Base-by-base conservation (phyloP, 2,888 invertebrate genomes). In the Sisyra terminalis region DNA sequence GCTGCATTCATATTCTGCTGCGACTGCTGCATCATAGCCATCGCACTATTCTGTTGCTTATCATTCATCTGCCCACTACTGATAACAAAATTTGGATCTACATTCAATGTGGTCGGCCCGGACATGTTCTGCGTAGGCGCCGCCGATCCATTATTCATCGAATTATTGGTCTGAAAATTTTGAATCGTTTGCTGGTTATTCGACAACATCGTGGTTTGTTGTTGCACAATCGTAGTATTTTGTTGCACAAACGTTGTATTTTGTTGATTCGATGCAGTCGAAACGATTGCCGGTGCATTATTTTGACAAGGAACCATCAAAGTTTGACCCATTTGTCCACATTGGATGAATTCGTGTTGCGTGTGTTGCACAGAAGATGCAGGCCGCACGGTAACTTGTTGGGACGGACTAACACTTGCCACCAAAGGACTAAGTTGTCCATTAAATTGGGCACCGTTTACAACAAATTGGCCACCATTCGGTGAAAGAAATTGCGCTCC, bases 141-240 rank as follows among this genome's bases (percentile, higher is more conserved):
- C 32, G 54, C 51, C 16, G 59, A 52, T 16, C 61, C 55, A 53
- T 61, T 56, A 45, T 60, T 60, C 15, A 60, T 49, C 48, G 61
- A 61, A 7, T 3, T 24, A 7, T 24, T 24, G 7, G 24, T 7
- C 46, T 56, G 64, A 54, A 65, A 63, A 46, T 65, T 57, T 35
- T 67, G 67, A 42, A 64, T 61, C 24, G 24, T 24, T 47, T 65
- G 58, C 47, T 71, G 76, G 52, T 79, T 75, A 52, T 78, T 79
- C 0, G 80, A 75, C 3, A 82, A 76, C 64, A 82, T 74, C 0
- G 82, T 82, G 0, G 82, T 82, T 57, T 83, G 82, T 51, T 83
- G 83, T 53, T 83, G 83, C 2, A 84, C 82, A 52, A 87, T 85
- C 1, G 86, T 85, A 1, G 86, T 84, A 55, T 86, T 87, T 51